Conservation (phyloP, 2,113 vertebrate genomes). For the Copsychus sechellarum region DNA sequence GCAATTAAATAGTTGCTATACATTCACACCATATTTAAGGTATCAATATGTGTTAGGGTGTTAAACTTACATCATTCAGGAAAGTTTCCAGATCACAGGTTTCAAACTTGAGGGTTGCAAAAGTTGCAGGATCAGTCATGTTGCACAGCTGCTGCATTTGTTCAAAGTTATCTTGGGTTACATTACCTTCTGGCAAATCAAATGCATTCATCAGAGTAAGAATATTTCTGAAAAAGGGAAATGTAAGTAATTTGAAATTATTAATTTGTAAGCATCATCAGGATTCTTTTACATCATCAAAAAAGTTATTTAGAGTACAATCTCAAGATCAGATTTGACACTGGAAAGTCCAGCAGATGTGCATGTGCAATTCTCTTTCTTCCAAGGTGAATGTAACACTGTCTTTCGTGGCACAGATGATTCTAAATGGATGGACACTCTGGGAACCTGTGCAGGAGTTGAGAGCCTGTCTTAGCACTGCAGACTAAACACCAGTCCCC, state of each 20-base stretch:
- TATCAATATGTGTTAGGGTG: not conserved
- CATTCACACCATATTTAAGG: not conserved
- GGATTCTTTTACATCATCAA: not conserved
- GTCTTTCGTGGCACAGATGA: not conserved
- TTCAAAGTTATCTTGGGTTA: slow-evolving; percentile 76
- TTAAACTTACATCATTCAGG: slow-evolving; percentile 72
- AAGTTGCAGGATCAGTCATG: not conserved
- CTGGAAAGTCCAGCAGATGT: not conserved
- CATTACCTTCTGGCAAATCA: slow-evolving; percentile 73
- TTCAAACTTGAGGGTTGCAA: slow-evolving; percentile 66
- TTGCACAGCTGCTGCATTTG: slow-evolving; percentile 59
- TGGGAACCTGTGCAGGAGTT: not conserved
- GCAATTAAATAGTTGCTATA: not conserved
- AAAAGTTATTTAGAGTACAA: not conserved
- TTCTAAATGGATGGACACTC: not conserved
- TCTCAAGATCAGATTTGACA: not conserved
- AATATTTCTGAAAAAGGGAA: slow-evolving; percentile 76
- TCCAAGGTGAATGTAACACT: not conserved
- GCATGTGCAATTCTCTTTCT: not conserved
- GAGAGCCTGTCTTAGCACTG: not conserved
- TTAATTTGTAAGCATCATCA: not conserved
- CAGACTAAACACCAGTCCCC: not conserved
- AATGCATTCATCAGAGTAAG: slow-evolving; percentile 78
- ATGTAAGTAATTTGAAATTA: not conserved
- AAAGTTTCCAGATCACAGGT: slow-evolving; percentile 71